Percentiles rank a stretch among this genome's conserved stretches.
Evolutionary conservation across 2,113 vertebrate genomes (phyloP).

Genomic region (Amia ocellicauda): DNA sequence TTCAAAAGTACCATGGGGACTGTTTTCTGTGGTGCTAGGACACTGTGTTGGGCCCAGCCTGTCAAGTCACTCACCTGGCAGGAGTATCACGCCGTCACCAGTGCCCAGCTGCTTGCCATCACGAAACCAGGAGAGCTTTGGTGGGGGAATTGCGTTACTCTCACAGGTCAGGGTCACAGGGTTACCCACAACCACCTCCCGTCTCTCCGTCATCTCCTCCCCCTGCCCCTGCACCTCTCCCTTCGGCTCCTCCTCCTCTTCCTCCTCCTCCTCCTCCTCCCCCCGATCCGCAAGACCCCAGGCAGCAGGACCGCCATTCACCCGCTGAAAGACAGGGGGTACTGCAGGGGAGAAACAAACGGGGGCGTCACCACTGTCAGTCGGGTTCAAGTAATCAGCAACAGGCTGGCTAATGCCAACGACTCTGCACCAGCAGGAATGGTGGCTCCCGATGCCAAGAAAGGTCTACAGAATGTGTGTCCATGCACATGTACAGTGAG

Average conservation of each 20-base stretch:
- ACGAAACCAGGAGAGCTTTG: constrained; percentile 77
- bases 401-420: too few relatives aligned
- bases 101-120: constrained; percentile 67
- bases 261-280: constrained; percentile 58
- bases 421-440: too few relatives aligned
- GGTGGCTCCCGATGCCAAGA: too few relatives aligned
- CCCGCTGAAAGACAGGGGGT: constrained; percentile 81
- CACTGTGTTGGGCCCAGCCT: too few relatives aligned
- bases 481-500: too few relatives aligned
- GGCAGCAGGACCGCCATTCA: constrained; percentile 52
- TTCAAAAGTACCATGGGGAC: too few relatives aligned
- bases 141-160: constrained; percentile 72
- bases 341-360: constrained; percentile 55
- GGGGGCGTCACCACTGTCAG: too few relatives aligned
- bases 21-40: too few relatives aligned
- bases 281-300: constrained; percentile 56
- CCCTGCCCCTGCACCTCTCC: constrained; percentile 57
- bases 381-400: too few relatives aligned
- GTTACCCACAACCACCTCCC: constrained; percentile 69
- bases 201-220: constrained; percentile 62
- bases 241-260: constrained; percentile 56
- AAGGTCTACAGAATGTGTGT: too few relatives aligned
- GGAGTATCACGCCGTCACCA: constrained; percentile 52
- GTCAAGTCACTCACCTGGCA: constrained; percentile 80
- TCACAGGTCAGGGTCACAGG: constrained; percentile 76